Conservation (phyloP, 2,797 vertebrate species). For the Bothrops alternatus region DNA sequence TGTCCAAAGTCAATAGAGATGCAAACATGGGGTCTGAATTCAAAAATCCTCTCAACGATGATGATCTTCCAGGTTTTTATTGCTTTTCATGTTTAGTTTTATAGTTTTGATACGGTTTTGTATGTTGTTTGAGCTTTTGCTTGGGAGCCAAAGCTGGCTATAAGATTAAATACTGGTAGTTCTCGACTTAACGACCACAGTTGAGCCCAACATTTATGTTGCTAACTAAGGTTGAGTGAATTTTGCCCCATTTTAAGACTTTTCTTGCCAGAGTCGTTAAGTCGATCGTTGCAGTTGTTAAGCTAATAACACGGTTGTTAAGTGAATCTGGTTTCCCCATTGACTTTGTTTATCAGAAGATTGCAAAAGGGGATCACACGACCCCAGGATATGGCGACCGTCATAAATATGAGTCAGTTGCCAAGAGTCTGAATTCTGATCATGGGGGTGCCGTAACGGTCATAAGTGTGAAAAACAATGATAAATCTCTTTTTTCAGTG, state of each 20-base stretch:
- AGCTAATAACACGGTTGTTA: no score
- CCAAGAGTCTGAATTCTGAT: not conserved
- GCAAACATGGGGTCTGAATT: slow-evolving; percentile 43
- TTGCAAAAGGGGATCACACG: not conserved
- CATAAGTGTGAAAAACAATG: not conserved
- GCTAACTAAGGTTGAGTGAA: not conserved
- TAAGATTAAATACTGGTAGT: not conserved
- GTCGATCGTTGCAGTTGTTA: not conserved
- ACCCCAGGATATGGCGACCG: not conserved
- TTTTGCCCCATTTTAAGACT: not conserved
- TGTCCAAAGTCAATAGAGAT: slow-evolving; percentile 61
- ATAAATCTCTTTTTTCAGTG: not conserved
- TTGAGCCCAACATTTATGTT: not conserved
- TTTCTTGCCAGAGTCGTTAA: not conserved
- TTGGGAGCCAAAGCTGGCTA: not conserved
- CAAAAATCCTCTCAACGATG: not conserved
- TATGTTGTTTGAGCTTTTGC: not conserved
- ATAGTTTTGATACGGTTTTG: not conserved
- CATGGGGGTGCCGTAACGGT: not conserved
- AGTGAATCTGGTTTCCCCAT: no score
- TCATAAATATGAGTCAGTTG: not conserved
- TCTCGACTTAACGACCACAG: not conserved
- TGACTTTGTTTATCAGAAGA: not conserved
- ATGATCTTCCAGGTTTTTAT: not conserved
- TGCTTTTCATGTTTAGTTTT: not conserved